These are phyloP conservation scores for Andrena cerasifolii DNA, from an alignment of 1,140 invertebrate species.

Conservation along the genomic window DNA sequence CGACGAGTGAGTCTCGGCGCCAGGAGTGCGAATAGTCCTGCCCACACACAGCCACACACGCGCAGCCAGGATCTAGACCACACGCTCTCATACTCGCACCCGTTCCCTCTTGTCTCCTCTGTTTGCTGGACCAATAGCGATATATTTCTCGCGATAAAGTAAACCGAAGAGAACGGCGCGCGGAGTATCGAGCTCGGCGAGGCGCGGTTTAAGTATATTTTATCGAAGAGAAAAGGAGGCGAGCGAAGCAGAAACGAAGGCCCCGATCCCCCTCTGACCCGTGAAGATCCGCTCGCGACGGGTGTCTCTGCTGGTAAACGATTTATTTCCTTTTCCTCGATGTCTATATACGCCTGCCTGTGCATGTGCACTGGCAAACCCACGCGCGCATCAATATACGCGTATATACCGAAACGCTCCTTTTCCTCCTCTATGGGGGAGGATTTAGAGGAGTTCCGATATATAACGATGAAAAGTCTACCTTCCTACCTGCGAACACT, in stretches of 20 bases:
- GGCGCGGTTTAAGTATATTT: slow-evolving; percentile 59
- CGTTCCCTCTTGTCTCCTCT: neutral
- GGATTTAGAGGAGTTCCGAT: slow-evolving; percentile 35
- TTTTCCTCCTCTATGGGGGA: neutral
- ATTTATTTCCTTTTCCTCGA: slow-evolving; percentile 61
- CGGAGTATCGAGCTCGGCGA: slow-evolving; percentile 21
- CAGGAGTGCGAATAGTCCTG: neutral
- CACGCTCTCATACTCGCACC: no score
- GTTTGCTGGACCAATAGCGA: slow-evolving; percentile 46
- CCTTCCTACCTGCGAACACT: slow-evolving; percentile 19
- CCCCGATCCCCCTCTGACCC: slow-evolving; percentile 42
- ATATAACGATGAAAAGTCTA: slow-evolving; percentile 32
- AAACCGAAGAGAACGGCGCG: slow-evolving; percentile 14
- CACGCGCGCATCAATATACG: no score
- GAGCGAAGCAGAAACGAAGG: slow-evolving; percentile 29
- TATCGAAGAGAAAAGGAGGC: slow-evolving; percentile 57
- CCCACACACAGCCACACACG: neutral
- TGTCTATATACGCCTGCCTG: neutral
- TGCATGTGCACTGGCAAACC: neutral
- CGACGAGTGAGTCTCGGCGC: neutral
- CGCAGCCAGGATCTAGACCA: no score
- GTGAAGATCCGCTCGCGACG: slow-evolving; percentile 61
- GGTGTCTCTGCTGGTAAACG: slow-evolving; percentile 60
- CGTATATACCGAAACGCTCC: neutral
- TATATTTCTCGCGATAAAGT: slow-evolving; percentile 56